Conservation (phyloP, 2,888 invertebrate species). For the Chymomyza amoena region DNA sequence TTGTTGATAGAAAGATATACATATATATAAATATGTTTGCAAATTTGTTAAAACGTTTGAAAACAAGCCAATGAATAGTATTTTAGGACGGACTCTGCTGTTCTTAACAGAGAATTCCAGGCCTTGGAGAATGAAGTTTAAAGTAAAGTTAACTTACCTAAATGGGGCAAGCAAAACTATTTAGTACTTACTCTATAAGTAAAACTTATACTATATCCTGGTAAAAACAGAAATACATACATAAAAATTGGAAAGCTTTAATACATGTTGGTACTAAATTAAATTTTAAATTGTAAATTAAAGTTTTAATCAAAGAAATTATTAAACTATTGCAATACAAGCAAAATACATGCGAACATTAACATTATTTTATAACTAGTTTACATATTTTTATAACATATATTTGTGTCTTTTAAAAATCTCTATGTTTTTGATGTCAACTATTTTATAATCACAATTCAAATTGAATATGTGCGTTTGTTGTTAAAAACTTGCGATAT, state of each 20-base stretch:
- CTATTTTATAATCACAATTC: slow-evolving; percentile 61
- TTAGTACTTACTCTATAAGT: background rate
- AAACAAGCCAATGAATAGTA: background rate
- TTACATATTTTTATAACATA: slow-evolving; percentile 56
- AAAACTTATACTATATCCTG: background rate
- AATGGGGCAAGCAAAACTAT: background rate
- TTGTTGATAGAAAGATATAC: background rate
- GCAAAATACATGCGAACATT: slow-evolving; percentile 9
- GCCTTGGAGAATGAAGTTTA: background rate
- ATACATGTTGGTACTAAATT: slow-evolving; percentile 51
- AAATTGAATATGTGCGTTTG: slow-evolving; percentile 59
- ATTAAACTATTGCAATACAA: slow-evolving; percentile 48
- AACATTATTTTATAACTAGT: slow-evolving; percentile 42
- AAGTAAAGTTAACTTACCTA: background rate
- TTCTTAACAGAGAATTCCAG: background rate
- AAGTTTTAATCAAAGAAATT: slow-evolving; percentile 38
- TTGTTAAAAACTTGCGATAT: slow-evolving; percentile 55
- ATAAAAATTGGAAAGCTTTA: slow-evolving; percentile 55
- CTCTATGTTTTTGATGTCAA: slow-evolving; percentile 69
- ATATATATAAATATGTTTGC: background rate
- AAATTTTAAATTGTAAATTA: slow-evolving; percentile 50
- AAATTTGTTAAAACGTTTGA: background rate
- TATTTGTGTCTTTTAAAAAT: slow-evolving; percentile 67
- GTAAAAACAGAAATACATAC: background rate
- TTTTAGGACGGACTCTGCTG: background rate